Percentiles rank a stretch among this genome's conserved stretches.
These are phyloP conservation scores for Pyxicephalus adspersus DNA, from an alignment of 2,113 vertebrate genomes.

Conservation along the genomic window DNA sequence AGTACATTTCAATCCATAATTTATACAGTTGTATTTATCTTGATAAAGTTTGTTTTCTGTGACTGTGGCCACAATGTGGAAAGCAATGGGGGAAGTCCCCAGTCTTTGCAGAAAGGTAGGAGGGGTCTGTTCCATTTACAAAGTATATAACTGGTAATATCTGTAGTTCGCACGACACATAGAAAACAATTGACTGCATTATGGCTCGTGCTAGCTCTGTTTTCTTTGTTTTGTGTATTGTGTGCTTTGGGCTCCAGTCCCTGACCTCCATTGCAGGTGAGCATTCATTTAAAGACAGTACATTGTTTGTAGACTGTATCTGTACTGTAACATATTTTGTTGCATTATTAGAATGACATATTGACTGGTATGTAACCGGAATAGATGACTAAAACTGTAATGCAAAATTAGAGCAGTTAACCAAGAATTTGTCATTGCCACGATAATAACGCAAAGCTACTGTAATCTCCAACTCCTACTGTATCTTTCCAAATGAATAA, in stretches of 20 bases:
- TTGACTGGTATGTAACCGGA: background rate
- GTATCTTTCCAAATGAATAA: no score
- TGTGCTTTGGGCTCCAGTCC: constrained; percentile 13
- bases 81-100: constrained; percentile 31
- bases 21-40: background rate
- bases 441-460: no score
- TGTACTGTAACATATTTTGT: no score
- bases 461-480: no score
- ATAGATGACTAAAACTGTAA: background rate
- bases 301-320: no score
- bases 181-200: background rate
- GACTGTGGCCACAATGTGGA: constrained; percentile 27
- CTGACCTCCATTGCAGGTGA: constrained; percentile 19
- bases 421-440: no score
- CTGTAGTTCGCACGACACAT: background rate
- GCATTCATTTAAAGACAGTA: background rate
- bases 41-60: background rate
- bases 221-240: constrained; percentile 5
- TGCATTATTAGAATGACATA: background rate
- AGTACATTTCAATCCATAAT: background rate
- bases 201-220: constrained; percentile 12
- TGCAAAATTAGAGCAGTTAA: no score
- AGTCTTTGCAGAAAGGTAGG: background rate
- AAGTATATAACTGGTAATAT: constrained; percentile 3
- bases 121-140: background rate